Conservation (phyloP, 2,797 vertebrate genomes). For the Pygocentrus nattereri region DNA sequence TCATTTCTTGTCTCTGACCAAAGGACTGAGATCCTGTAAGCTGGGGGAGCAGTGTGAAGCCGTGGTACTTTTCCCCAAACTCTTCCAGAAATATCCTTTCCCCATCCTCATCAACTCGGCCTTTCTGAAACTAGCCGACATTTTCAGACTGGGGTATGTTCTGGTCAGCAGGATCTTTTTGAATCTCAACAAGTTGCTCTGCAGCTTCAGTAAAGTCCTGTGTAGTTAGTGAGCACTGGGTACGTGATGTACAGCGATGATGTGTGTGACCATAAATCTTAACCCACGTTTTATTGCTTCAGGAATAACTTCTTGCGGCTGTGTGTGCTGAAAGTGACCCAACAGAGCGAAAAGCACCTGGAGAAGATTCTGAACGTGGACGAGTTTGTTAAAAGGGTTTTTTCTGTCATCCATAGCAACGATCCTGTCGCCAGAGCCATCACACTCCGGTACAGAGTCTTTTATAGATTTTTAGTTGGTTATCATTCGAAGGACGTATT, state of each 20-base stretch:
- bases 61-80: slow-evolving; percentile 95
- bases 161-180: not conserved
- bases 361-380: slow-evolving; percentile 99
- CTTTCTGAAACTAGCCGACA: slow-evolving; percentile 94
- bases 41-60: slow-evolving; percentile 98
- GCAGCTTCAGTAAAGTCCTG: too few relatives aligned
- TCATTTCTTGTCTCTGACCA: slow-evolving; percentile 1
- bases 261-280: too few relatives aligned
- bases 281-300: slow-evolving; percentile 3
- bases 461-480: too few relatives aligned
- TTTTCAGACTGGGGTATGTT: slow-evolving; percentile 95
- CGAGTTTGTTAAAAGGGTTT: slow-evolving; percentile 97
- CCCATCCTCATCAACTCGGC: slow-evolving; percentile 99
- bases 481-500: not conserved
- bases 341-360: slow-evolving; percentile 98
- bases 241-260: too few relatives aligned
- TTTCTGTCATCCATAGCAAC: slow-evolving; percentile 98
- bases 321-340: slow-evolving; percentile 97
- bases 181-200: too few relatives aligned
- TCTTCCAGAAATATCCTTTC: slow-evolving; percentile 98
- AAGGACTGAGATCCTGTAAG: slow-evolving; percentile 93
- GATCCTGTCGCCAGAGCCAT: slow-evolving; percentile 97
- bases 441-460: slow-evolving; percentile 86
- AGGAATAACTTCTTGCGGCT: slow-evolving; percentile 98
- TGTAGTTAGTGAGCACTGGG: too few relatives aligned